Base-by-base conservation (phyloP, 2,797 vertebrate genomes). In the Mareca strepera region DNA sequence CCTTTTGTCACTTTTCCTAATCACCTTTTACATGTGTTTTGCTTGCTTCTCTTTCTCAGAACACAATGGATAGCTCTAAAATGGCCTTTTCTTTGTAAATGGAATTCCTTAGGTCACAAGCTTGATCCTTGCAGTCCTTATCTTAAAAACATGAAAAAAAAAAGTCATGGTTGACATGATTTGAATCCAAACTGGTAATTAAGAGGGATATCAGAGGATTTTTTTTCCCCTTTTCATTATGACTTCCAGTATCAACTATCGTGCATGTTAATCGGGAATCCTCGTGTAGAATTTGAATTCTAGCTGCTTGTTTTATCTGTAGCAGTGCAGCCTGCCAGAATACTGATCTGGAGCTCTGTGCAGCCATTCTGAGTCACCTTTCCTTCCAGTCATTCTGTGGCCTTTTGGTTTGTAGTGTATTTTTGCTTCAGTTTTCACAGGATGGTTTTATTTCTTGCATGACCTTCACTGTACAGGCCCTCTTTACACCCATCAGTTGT, bases 1-100 rank as follows among this genome's bases (percentile, higher is more conserved):
- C 78, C 79, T 95, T 48, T 91, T 89, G 82, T 95, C 89, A 77
- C 41, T 93, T 95, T 48, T 75, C n/a, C 75, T 91, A 60, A 85
- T 82, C 58, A 78, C 37, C n/a, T 43, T 93, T 72, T 91, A 56
- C 59, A 64, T 92, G 86, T 59, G 31, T 85, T 90, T 95, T 86
- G 28, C 48, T 74, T 88, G 91, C 80, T 88, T 89, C 82, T 94
- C 41, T 13, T 91, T 90, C 90, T 94, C 41, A 81, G 79, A 78
- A 56, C 26, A 64, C 28, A 13, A 70, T 70, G 72, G 53, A 62
- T 43, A 60, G 43, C 26, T 97, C 39, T 73, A 55, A 90, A 95
- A 76, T 5, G 13, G 23, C 60, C 69, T 68, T 85, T 92, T 84
- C 39, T 73, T 75, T 50, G 53, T 64, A 18, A 73, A 68, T 43